Evolutionary conservation across 2,113 vertebrate species (phyloP).

Genomic region (Perca flavescens): DNA sequence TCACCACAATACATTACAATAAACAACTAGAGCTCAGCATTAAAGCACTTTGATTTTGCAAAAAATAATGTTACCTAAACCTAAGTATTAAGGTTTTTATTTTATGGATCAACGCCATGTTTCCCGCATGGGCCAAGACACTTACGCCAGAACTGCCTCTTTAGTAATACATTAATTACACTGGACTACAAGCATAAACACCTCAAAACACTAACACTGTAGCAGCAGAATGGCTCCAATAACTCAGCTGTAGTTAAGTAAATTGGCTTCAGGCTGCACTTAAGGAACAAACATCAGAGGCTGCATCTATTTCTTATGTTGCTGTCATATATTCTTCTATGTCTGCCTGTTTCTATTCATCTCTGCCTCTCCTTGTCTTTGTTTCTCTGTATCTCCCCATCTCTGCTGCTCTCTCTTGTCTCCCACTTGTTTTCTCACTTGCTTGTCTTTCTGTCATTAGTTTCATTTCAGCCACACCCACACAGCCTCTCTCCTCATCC

Average conservation of each 20-base stretch:
- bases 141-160: neutral
- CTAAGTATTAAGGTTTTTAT: neutral
- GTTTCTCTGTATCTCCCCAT: conserved; percentile 47
- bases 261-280: conserved; percentile 40
- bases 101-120: neutral
- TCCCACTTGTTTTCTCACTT: conserved; percentile 54
- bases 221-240: conserved; percentile 20
- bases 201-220: conserved; percentile 8
- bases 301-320: conserved; percentile 30
- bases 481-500: conserved; percentile 60
- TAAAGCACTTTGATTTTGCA: neutral
- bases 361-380: conserved; percentile 37
- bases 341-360: conserved; percentile 45
- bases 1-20: neutral
- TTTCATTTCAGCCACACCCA: conserved; percentile 75
- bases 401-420: conserved; percentile 48
- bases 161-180: neutral
- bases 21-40: neutral
- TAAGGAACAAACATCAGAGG: conserved; percentile 47
- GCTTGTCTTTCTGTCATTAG: conserved; percentile 74
- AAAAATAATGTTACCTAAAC: neutral
- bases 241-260: conserved; percentile 24
- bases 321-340: conserved; percentile 42
- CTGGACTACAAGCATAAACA: neutral
- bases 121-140: neutral